phyloP scores from a whole-genome alignment of 2,888 invertebrate species.

The Platerodrilus igneus region DNA sequence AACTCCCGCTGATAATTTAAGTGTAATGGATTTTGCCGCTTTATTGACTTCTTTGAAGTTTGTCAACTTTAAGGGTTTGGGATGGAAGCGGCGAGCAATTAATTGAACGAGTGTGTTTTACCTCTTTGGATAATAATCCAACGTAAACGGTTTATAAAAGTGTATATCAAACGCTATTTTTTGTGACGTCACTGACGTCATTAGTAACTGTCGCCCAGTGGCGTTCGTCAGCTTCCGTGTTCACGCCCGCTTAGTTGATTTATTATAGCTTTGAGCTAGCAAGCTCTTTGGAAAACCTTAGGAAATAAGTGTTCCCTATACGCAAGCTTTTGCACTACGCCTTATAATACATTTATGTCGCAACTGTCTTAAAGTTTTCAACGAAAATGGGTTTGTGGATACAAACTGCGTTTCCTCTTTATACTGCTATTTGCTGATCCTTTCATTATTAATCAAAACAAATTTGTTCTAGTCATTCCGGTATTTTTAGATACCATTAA shows the following conservation, averaged over 20 bases:
- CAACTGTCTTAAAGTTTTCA: neutral
- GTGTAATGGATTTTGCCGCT: conserved; percentile 13
- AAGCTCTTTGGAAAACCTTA: conserved; percentile 6
- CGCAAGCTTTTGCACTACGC: neutral
- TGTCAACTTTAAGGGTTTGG: conserved; percentile 5
- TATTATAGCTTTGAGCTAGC: conserved; percentile 26
- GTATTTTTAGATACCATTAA: conserved; percentile 19
- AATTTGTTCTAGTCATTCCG: conserved; percentile 19
- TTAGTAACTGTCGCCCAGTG: conserved; percentile 33
- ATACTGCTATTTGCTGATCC: conserved; percentile 1
- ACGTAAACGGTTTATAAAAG: conserved; percentile 14
- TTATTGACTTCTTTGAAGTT: conserved; percentile 11
- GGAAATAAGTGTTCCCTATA: conserved; percentile 5
- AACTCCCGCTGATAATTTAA: conserved; percentile 15
- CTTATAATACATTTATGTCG: neutral
- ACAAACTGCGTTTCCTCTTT: no score
- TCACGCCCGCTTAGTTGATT: conserved; percentile 32
- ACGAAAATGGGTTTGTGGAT: no score
- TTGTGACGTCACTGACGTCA: conserved; percentile 31
- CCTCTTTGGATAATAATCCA: conserved; percentile 10
- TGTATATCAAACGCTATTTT: conserved; percentile 16
- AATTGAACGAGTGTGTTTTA: conserved; percentile 13
- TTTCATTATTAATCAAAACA: conserved; percentile 18
- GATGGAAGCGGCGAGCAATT: conserved; percentile 13
- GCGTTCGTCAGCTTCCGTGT: conserved; percentile 33